These are phyloP conservation scores for Acromyrmex heyeri DNA, from an alignment of 1,140 invertebrate genomes.

Conservation along the genomic window DNA sequence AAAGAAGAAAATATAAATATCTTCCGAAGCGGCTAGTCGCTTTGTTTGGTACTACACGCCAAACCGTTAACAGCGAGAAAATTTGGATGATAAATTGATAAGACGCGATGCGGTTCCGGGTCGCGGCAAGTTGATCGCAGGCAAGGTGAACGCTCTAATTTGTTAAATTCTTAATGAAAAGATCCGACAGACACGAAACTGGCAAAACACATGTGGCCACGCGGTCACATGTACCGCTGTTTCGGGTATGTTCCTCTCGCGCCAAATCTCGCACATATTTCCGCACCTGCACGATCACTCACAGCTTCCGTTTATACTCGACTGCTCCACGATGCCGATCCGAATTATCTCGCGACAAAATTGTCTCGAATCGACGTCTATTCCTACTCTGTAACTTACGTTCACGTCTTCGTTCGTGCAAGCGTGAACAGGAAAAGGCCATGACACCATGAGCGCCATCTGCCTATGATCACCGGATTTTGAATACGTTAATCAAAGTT, in stretches of 20 bases:
- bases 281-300: slow-evolving; percentile 37
- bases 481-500: slow-evolving; percentile 66
- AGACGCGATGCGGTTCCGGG: too few relatives aligned
- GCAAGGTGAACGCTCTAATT: not conserved
- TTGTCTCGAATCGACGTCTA: slow-evolving; percentile 19
- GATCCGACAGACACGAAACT: slow-evolving; percentile 36
- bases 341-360: slow-evolving; percentile 21
- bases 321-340: slow-evolving; percentile 24
- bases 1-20: slow-evolving; percentile 15
- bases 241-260: slow-evolving; percentile 21
- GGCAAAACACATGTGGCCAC: slow-evolving; percentile 76
- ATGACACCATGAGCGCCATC: slow-evolving; percentile 66
- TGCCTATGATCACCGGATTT: slow-evolving; percentile 69
- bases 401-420: slow-evolving; percentile 78
- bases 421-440: slow-evolving; percentile 84
- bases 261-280: slow-evolving; percentile 1
- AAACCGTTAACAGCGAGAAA: not conserved
- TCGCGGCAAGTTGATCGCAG: not conserved
- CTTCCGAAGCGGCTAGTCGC: not conserved
- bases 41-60: not conserved
- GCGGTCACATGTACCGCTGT: slow-evolving; percentile 68
- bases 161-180: not conserved
- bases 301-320: not conserved
- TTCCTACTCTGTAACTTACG: slow-evolving; percentile 75
- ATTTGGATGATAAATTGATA: not conserved